phyloP scores from a whole-genome alignment of 1,140 invertebrate species.

The Lasaia peninsularis region DNA sequence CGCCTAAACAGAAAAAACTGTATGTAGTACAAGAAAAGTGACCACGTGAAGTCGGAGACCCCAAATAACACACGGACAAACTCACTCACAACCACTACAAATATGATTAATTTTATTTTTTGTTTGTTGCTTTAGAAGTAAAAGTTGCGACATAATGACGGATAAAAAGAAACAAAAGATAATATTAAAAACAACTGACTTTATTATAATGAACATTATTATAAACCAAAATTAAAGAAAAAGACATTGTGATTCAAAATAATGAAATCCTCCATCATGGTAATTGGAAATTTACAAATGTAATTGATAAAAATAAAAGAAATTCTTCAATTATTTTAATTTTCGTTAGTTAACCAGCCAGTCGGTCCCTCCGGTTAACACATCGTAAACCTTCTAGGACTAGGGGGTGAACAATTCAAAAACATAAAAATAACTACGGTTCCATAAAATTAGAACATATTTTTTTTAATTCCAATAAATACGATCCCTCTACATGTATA shows the following conservation, averaged over 20 bases:
- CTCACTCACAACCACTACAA: too few relatives aligned
- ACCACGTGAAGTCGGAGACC: too few relatives aligned
- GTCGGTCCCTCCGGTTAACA: neutral
- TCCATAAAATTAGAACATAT: conserved; percentile 5
- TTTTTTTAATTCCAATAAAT: conserved; percentile 3
- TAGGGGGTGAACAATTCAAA: neutral
- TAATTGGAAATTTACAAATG: neutral
- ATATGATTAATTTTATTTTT: too few relatives aligned
- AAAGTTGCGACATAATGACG: too few relatives aligned
- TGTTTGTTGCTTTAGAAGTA: too few relatives aligned
- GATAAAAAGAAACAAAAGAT: conserved; percentile 15
- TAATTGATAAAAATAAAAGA: neutral
- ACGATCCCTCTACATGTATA: conserved; percentile 1
- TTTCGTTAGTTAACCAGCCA: neutral
- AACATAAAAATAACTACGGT: neutral
- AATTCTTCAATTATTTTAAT: neutral
- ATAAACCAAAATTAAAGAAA: conserved; percentile 17
- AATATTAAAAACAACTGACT: conserved; percentile 17
- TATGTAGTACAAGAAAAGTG: too few relatives aligned
- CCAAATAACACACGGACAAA: too few relatives aligned
- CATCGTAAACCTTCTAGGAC: neutral
- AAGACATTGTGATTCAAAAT: conserved; percentile 5
- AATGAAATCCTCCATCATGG: neutral
- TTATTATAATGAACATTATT: conserved; percentile 16
- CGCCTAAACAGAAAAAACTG: too few relatives aligned